Base-by-base conservation (phyloP, 1,140 invertebrate genomes). In the Neodiprion fabricii region DNA sequence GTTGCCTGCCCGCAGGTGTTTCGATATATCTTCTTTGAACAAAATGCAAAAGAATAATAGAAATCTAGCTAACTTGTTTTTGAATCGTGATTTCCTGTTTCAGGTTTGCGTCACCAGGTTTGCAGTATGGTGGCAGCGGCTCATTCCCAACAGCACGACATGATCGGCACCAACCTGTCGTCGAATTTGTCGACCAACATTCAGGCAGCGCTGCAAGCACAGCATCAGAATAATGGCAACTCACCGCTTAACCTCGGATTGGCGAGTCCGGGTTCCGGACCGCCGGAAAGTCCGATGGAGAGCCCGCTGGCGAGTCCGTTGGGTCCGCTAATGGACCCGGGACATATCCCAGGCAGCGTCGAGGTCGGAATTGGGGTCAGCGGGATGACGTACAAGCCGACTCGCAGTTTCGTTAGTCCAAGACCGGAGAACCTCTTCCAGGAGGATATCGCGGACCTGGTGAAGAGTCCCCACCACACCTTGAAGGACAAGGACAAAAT, bases 41-140 rank as follows among this genome's bases (percentile, higher is more conserved):
- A 5, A 5, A 40, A 40, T 40, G 28, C 5, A 1, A 40, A 40
- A 40, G 28, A 40, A 40, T 40, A 40, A 3, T 1, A 40, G 5
- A 40, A 40, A 40, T 40, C 28, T 40, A 40, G 28, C 28, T 1
- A 40, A 40, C 28, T 40, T 40, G 5, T 40, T 40, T 40, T 5
- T 40, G 28, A 40, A 40, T 40, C 28, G 28, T 40, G 5, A 61
- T 0, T 61, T 9, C 53, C 9, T 61, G 53, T 61, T 79, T 7
- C 79, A 89, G 92, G 92, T 74, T 85, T 94, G 23, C 88, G 93
- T 70, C 93, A 94, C 78, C 93, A 94, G 82, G 93, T 94, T 92
- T 92, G 90, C 84, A 91, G 90, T 83, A 92, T 93, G 91, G 92
- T 92, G 12, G 92, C 92, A 9, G 92, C 92, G 21, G 91, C 91